Base-by-base conservation (phyloP, 2,113 vertebrate genomes). In the Corythaeola cristata region DNA sequence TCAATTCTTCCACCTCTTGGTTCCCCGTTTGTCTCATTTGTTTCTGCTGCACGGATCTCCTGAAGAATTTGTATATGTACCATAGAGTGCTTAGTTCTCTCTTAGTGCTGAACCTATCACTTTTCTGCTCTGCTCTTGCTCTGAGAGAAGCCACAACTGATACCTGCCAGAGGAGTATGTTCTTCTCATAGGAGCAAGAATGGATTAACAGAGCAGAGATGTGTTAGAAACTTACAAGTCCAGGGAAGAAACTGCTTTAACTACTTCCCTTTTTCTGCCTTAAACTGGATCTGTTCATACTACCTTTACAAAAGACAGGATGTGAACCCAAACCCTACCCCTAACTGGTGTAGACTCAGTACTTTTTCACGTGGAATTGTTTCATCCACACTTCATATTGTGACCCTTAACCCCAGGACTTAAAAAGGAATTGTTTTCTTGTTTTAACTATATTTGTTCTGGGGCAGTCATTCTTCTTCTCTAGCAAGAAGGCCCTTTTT, bases 91-190 rank as follows among this genome's bases (percentile, higher is more conserved):
- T 84, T 73, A 52, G 16, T 8, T 78, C 11, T 91, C 5, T 77
- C 28, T 27, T 35, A 56, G 21, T 53, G 32, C 32, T 94, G 56
- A 74, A 45, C 3, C 6, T 14, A 56, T 11, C 23, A 59, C 21
- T 56, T 49, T 55, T 41, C 9, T 55, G 7, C 9, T 85, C 30
- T 71, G 24, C 18, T 79, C 35, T 47, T 67, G 24, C 33, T 68
- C 50, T 85, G 35, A 85, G 15, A 12, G 49, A 66, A 62, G 45
- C 49, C 23, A 44, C 1, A 0, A 47, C 47, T 84, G 41, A 19
- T 11, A 67, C 11, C 52, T 50, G 10, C 12, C 58, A 75, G 14
- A 77, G 10, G 6, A 78, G 1, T 71, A 49, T 0, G 0, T 7
- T 59, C 23, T 64, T 89, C 37, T 78, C 55, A 67, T 44, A 71